Conservation (phyloP, 2,113 vertebrate species). For the Hypanus sabinus region DNA sequence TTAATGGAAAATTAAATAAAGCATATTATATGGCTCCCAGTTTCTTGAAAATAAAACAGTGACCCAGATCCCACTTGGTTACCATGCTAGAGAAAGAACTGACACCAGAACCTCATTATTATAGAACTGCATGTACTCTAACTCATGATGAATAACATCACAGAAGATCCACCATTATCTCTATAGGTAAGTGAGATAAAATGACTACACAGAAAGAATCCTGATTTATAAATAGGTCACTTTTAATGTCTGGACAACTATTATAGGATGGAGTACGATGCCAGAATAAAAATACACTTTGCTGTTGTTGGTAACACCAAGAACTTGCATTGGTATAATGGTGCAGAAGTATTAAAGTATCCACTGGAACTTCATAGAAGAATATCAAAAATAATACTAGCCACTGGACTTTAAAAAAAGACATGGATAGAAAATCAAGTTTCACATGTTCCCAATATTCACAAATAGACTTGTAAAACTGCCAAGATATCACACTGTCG, state of each 20-base stretch:
- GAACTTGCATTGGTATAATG: background rate
- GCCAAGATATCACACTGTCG: background rate
- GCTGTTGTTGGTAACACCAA: background rate
- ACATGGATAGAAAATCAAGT: background rate
- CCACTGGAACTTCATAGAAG: background rate
- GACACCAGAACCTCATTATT: background rate
- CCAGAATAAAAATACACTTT: background rate
- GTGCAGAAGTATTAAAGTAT: background rate
- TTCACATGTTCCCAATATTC: background rate
- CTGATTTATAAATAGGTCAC: background rate
- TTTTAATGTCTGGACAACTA: background rate
- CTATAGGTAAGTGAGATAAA: background rate
- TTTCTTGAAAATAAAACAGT: background rate
- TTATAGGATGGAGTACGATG: background rate
- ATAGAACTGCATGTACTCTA: background rate
- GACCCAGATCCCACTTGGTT: background rate
- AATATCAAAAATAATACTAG: background rate
- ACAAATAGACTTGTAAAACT: background rate
- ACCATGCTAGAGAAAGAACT: background rate
- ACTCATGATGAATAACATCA: background rate
- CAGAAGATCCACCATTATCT: background rate
- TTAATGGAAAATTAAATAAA: background rate
- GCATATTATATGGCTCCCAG: background rate
- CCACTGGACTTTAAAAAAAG: background rate
- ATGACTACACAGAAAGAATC: background rate